A percentile compares a stretch with the other conserved stretches of the same genome.
Evolutionary conservation across 1,140 invertebrate genomes (phyloP).

Genomic region (Oncopeltus fasciatus): DNA sequence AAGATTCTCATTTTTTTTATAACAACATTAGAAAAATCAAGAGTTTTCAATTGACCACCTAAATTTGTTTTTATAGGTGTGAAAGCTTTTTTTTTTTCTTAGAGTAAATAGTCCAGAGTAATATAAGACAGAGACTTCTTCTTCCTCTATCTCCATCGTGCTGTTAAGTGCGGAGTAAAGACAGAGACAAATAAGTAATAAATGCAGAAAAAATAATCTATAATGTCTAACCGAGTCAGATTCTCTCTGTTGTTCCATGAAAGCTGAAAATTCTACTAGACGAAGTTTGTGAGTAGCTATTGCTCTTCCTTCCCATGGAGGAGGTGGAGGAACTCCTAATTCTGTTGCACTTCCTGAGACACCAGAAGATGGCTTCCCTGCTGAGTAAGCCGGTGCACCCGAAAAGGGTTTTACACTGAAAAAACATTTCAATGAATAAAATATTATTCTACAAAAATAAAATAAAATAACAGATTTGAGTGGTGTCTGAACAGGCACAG

Average conservation of each 20-base stretch:
- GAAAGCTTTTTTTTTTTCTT: too few relatives aligned
- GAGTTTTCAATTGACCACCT: too few relatives aligned
- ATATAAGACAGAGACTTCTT: too few relatives aligned
- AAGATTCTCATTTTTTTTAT: too few relatives aligned
- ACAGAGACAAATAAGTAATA: too few relatives aligned
- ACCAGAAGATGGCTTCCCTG: slow-evolving; percentile 60
- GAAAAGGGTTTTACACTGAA: slow-evolving; percentile 81
- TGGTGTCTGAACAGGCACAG: background rate
- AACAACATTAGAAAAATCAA: too few relatives aligned
- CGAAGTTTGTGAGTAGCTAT: slow-evolving; percentile 94
- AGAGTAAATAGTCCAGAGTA: too few relatives aligned
- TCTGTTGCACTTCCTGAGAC: slow-evolving; percentile 34
- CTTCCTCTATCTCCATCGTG: too few relatives aligned
- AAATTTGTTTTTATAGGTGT: too few relatives aligned
- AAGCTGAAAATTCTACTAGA: slow-evolving; percentile 93
- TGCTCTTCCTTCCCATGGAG: slow-evolving; percentile 86
- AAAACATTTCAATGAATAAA: background rate
- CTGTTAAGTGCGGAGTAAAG: too few relatives aligned
- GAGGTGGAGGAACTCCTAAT: slow-evolving; percentile 56
- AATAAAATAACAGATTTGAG: background rate
- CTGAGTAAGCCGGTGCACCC: slow-evolving; percentile 43
- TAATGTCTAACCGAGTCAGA: slow-evolving; percentile 82
- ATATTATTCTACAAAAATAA: background rate
- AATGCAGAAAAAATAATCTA: too few relatives aligned
- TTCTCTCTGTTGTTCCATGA: slow-evolving; percentile 86